These are phyloP conservation scores for Lates japonicus DNA, from an alignment of 2,797 vertebrate genomes.

Conservation along the genomic window DNA sequence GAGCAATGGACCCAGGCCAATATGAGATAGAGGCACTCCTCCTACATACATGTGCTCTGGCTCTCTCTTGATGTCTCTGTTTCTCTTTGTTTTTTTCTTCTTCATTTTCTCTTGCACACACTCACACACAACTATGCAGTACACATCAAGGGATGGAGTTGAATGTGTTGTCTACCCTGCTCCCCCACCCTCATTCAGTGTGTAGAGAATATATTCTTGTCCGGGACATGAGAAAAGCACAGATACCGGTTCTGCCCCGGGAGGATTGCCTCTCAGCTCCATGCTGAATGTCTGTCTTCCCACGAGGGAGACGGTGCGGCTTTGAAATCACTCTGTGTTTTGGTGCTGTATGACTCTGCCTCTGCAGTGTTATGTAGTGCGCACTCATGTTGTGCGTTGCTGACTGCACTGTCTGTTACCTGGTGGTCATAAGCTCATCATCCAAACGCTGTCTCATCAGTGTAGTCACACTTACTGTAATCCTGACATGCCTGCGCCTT, in stretches of 20 bases:
- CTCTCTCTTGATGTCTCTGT: slow-evolving; percentile 49
- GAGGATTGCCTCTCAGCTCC: slow-evolving; percentile 61
- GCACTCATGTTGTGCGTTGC: slow-evolving; percentile 28
- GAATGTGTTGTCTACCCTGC: slow-evolving; percentile 34
- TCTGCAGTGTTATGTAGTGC: slow-evolving; percentile 27
- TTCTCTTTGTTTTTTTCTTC: slow-evolving; percentile 34
- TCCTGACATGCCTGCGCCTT: slow-evolving; percentile 44
- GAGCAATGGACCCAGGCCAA: slow-evolving; percentile 75
- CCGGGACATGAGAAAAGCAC: slow-evolving; percentile 51
- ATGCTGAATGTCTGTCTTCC: slow-evolving; percentile 67
- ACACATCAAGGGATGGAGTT: slow-evolving; percentile 26
- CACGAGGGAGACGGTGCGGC: slow-evolving; percentile 30
- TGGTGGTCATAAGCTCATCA: slow-evolving; percentile 69
- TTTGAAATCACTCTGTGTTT: slow-evolving; percentile 61
- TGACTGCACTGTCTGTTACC: slow-evolving; percentile 63
- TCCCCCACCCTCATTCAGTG: neutral
- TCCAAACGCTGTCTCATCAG: slow-evolving; percentile 65
- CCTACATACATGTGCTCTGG: slow-evolving; percentile 72
- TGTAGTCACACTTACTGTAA: slow-evolving; percentile 67
- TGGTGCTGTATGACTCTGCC: slow-evolving; percentile 26
- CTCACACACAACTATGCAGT: slow-evolving; percentile 13
- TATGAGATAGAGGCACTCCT: slow-evolving; percentile 66
- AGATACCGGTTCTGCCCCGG: slow-evolving; percentile 40
- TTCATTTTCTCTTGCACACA: slow-evolving; percentile 31
- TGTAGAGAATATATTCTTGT: slow-evolving; percentile 49